These are phyloP conservation scores for Neodontobutis hainanensis DNA, from an alignment of 2,113 vertebrate genomes.

Conservation along the genomic window DNA sequence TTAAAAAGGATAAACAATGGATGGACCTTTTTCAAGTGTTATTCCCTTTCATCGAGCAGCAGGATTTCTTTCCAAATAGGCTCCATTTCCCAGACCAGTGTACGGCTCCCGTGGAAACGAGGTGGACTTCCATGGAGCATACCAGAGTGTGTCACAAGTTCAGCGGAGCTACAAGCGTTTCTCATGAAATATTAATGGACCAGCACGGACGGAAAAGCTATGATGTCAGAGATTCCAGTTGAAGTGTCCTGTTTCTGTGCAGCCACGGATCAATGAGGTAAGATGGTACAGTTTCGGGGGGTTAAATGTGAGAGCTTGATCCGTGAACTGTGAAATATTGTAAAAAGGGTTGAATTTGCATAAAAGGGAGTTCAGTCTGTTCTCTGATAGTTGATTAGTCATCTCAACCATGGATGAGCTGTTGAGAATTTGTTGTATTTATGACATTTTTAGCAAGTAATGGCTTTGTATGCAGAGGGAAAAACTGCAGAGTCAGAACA, in stretches of 20 bases:
- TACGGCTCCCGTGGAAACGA: slow-evolving; percentile 37
- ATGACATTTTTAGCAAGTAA: slow-evolving; percentile 8
- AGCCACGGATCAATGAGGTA: slow-evolving; percentile 26
- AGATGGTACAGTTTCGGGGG: slow-evolving; percentile 5
- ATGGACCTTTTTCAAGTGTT: slow-evolving; percentile 27
- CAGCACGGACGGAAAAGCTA: slow-evolving; percentile 63
- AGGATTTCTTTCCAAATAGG: background rate
- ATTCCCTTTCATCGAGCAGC: slow-evolving; percentile 34
- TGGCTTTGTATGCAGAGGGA: background rate
- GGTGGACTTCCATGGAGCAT: slow-evolving; percentile 29
- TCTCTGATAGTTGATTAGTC: slow-evolving; percentile 16
- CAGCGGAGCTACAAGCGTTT: slow-evolving; percentile 51
- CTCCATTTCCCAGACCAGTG: slow-evolving; percentile 30
- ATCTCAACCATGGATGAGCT: slow-evolving; percentile 16
- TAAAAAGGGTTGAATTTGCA: slow-evolving; percentile 24
- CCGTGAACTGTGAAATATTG: slow-evolving; percentile 45
- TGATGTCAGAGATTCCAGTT: slow-evolving; percentile 74
- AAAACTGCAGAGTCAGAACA: background rate
- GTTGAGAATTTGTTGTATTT: background rate
- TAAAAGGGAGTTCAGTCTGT: slow-evolving; percentile 21
- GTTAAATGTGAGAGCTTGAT: slow-evolving; percentile 33
- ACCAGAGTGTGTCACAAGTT: slow-evolving; percentile 61
- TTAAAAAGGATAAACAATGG: slow-evolving; percentile 8
- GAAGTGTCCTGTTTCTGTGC: slow-evolving; percentile 57
- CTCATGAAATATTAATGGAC: slow-evolving; percentile 73